These are phyloP conservation scores for Conus ventricosus DNA, from an alignment of 1,140 invertebrate genomes.

Conservation along the genomic window DNA sequence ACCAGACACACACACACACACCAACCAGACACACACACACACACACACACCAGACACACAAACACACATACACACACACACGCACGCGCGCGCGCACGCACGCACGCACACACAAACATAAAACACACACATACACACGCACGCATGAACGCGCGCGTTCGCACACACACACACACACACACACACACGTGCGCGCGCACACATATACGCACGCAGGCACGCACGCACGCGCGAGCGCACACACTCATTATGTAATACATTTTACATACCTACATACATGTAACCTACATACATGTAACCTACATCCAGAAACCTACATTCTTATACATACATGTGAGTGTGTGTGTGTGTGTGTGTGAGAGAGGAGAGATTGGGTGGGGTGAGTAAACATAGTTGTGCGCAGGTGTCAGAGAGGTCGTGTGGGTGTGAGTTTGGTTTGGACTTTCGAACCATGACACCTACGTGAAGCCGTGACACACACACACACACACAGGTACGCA, in stretches of 20 bases:
- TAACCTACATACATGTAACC: too few relatives aligned
- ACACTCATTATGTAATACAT: neutral
- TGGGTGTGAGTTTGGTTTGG: too few relatives aligned
- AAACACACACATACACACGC: constrained; percentile 1
- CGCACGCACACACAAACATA: neutral
- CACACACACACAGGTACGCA: neutral
- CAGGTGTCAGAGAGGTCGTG: too few relatives aligned
- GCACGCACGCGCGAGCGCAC: neutral
- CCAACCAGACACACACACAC: neutral
- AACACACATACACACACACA: neutral
- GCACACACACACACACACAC: neutral
- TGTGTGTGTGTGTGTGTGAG: too few relatives aligned
- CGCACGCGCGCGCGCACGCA: neutral
- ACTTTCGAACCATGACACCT: too few relatives aligned
- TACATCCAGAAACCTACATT: too few relatives aligned
- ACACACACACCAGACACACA: constrained; percentile 1
- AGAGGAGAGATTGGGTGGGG: too few relatives aligned
- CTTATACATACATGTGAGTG: too few relatives aligned
- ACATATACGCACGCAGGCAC: neutral
- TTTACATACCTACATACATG: neutral
- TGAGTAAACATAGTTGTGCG: too few relatives aligned
- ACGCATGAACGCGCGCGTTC: neutral
- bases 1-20: neutral
- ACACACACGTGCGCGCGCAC: neutral
- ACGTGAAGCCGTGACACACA: too few relatives aligned